Percentiles rank a stretch among this genome's conserved stretches.
phyloP scores from a whole-genome alignment of 2,113 vertebrate species.

The Pluvialis apricaria region DNA sequence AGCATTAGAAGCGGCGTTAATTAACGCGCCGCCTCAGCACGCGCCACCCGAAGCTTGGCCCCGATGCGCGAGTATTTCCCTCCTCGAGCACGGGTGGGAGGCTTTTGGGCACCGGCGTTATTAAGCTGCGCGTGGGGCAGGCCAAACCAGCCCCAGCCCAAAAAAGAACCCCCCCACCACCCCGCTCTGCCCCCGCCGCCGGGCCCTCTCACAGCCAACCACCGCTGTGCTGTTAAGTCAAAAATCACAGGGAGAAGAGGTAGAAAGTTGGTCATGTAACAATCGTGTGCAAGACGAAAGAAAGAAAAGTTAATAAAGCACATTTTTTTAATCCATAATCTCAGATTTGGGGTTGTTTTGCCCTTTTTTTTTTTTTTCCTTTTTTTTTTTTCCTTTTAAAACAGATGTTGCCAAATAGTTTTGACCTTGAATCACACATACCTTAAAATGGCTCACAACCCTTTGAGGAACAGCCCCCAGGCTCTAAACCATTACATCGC shows the following conservation, averaged over 20 bases:
- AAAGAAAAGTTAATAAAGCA: background rate
- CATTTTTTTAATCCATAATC: background rate
- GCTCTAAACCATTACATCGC: background rate
- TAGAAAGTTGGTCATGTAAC: background rate
- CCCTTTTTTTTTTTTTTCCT: too few species aligned
- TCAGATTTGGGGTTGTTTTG: background rate
- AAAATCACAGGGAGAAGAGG: background rate
- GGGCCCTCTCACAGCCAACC: fast-evolving
- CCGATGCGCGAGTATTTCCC: fast-evolving
- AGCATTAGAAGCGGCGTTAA: fast-evolving
- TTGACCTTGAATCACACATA: background rate
- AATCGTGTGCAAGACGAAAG: background rate
- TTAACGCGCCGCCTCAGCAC: fast-evolving
- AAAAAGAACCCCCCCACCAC: background rate
- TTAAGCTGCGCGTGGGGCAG: fast-evolving
- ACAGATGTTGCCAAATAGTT: background rate
- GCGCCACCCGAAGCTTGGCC: fast-evolving
- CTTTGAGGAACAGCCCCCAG: background rate
- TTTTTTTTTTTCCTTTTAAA: background rate
- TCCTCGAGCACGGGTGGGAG: fast-evolving
- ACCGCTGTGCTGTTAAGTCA: fast-evolving
- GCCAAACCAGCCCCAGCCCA: background rate
- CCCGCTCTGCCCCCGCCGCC: fast-evolving
- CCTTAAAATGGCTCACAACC: background rate
- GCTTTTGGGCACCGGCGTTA: fast-evolving